Percentiles rank a stretch among this genome's conserved stretches.
phyloP scores from a whole-genome alignment of 2,888 invertebrate species.

The Lamellibrachia satsuma region DNA sequence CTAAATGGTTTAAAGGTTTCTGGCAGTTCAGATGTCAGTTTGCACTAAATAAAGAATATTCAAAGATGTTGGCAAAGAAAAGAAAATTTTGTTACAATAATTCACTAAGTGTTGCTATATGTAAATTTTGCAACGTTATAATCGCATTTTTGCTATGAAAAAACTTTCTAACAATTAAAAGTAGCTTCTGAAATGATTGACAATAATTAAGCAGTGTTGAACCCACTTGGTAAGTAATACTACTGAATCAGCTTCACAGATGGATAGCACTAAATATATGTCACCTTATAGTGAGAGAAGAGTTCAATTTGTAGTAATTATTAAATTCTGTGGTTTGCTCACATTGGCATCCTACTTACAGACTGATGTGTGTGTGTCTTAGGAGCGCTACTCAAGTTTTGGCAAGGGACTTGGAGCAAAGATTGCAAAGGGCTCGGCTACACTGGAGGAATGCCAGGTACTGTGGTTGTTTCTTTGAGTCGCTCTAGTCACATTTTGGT shows the following conservation, averaged over 20 bases:
- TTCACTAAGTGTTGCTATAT: too few species aligned
- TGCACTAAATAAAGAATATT: neutral
- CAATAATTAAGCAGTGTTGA: too few species aligned
- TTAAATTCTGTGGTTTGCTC: neutral
- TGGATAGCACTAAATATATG: too few species aligned
- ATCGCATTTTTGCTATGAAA: too few species aligned
- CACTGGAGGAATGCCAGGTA: constrained; percentile 68
- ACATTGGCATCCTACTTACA: neutral
- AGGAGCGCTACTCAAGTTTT: constrained; percentile 73
- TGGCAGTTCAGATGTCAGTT: neutral
- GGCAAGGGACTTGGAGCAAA: constrained; percentile 72
- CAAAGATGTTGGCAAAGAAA: neutral
- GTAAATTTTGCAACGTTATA: too few species aligned
- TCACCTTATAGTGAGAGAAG: neutral
- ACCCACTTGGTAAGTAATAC: too few species aligned
- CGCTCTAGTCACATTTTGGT: too few species aligned
- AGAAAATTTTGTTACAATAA: neutral
- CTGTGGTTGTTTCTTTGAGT: too few species aligned
- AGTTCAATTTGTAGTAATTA: neutral
- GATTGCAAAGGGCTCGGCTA: constrained; percentile 69
- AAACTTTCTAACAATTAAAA: too few species aligned
- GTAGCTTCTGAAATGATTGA: too few species aligned
- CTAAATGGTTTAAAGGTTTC: neutral
- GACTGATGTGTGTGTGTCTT: constrained; percentile 38
- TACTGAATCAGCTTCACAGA: too few species aligned